Conservation (phyloP, 2,113 vertebrate species). For the Meles meles region DNA sequence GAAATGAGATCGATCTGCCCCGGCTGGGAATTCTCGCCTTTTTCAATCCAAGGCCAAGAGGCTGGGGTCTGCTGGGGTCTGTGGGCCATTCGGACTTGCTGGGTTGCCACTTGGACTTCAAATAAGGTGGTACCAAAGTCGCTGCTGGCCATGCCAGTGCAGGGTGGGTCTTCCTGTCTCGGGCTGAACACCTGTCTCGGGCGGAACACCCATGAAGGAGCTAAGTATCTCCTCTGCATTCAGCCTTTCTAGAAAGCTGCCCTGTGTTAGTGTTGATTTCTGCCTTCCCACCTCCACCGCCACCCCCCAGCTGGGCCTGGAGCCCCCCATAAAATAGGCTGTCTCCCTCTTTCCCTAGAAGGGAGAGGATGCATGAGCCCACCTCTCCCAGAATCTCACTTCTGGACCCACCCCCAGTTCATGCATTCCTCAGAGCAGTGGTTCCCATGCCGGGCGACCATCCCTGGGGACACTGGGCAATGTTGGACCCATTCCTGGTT, state of each 20-base stretch:
- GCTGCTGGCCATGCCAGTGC: neutral
- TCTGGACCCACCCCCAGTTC: neutral
- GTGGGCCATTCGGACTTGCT: fast-evolving
- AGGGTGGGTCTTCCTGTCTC: fast-evolving
- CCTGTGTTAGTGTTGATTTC: neutral
- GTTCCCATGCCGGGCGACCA: fast-evolving
- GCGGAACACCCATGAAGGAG: neutral
- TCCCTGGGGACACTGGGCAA: fast-evolving
- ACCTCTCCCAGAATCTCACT: neutral
- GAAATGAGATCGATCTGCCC: neutral
- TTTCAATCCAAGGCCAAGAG: neutral
- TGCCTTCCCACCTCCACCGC: neutral
- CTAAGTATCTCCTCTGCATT: fast-evolving
- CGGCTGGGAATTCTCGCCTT: fast-evolving
- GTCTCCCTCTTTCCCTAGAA: neutral
- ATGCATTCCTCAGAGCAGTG: neutral
- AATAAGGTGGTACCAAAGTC: fast-evolving
- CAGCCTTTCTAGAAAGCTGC: neutral
- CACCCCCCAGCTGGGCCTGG: neutral
- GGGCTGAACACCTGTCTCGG: neutral
- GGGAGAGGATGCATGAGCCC: neutral
- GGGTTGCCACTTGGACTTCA: fast-evolving
- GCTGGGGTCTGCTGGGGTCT: neutral
- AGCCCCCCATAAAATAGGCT: too few relatives aligned
- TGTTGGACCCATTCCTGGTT: too few relatives aligned